Base-by-base conservation (phyloP, 2,888 invertebrate genomes). In the Acronicta alni region DNA sequence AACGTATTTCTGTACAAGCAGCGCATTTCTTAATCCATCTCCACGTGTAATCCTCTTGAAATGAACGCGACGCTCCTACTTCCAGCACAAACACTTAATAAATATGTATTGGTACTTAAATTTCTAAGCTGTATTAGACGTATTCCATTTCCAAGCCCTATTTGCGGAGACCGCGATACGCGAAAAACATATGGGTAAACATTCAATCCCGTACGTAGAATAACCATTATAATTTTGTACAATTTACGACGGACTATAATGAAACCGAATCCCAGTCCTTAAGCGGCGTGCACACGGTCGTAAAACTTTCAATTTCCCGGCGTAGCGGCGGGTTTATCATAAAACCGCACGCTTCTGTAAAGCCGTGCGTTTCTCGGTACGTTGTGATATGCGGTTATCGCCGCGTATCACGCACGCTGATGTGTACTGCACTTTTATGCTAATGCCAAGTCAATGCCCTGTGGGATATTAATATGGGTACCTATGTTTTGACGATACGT, bases 81-180 rank as follows among this genome's bases (percentile, higher is more conserved):
- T 30, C 17, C 17, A 23, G 49, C 49, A 56, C 55, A 57, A 56
- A 57, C 49, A 48, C 38, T 53, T 64, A 54, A 64, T 75, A 72
- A 72, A 75, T 75, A 75, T 67, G 67, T 67, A 75, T 67, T 47
- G 48, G 17, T 48, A 57, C 45, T 62, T 54, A 51, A 51, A 54
- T 57, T 35, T 54, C 37, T 37, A 12, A 58, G 20, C 42, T 18
- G 7, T 61, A 44, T 58, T 43, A 41, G 39, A 63, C 23, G 43
- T 55, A 63, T 63, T 63, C 18, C 17, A 55, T 52, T 59, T 12
- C 48, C 45, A 30, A 57, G 58, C 15, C 35, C 26, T 17, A 37
- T 49, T 55, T 48, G 10, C 42, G 4, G 23, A 48, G 48, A 39
- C 51, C 18, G 42, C 20, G 12, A 35, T 18, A 42, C 16, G 14